phyloP scores from a whole-genome alignment of 2,888 invertebrate species.

The Odontocolon sp. region DNA sequence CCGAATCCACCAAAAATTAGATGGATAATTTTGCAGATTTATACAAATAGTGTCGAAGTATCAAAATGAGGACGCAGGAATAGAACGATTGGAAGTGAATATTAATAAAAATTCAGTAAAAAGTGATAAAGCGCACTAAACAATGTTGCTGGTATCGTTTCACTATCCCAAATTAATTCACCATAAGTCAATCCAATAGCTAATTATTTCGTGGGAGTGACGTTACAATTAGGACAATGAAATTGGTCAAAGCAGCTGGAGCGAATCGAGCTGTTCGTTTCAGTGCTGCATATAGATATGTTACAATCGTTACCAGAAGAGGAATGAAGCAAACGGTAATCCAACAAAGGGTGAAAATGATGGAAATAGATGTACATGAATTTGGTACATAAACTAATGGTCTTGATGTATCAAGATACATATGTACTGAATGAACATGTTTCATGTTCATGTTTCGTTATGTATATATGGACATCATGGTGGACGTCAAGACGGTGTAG shows the following conservation, averaged over 20 bases:
- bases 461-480: too few species aligned
- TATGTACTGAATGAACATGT: too few species aligned
- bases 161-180: neutral
- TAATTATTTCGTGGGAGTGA: slow-evolving; percentile 34
- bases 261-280: neutral
- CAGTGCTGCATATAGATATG: neutral
- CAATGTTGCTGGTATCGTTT: neutral
- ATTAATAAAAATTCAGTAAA: slow-evolving; percentile 1
- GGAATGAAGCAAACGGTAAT: slow-evolving; percentile 41
- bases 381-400: slow-evolving; percentile 3
- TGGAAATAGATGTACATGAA: slow-evolving; percentile 50
- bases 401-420: neutral
- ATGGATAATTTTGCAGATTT: too few species aligned
- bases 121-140: neutral
- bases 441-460: too few species aligned
- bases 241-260: slow-evolving; percentile 42
- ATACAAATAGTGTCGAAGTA: too few species aligned
- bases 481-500: too few species aligned
- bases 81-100: neutral
- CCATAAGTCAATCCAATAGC: neutral
- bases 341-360: slow-evolving; percentile 49
- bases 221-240: slow-evolving; percentile 31
- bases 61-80: too few species aligned
- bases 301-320: slow-evolving; percentile 23
- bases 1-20: too few species aligned